A percentile compares a stretch with the other conserved stretches of the same genome.
These are phyloP conservation scores for Peucedramus taeniatus DNA, from an alignment of 2,113 vertebrate species.

Conservation along the genomic window DNA sequence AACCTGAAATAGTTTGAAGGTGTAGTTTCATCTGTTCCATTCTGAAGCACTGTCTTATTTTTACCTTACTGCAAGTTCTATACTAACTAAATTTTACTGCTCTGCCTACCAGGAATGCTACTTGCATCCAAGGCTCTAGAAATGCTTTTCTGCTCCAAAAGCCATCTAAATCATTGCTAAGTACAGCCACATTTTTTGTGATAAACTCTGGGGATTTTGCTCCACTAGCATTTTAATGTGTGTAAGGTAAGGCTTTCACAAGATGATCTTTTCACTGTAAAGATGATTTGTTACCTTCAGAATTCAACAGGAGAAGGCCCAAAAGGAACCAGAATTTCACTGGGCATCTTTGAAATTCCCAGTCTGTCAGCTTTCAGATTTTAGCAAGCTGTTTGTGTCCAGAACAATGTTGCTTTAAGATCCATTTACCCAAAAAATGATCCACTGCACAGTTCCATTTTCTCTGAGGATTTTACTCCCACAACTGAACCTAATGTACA, in stretches of 20 bases:
- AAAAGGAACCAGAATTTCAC: neutral
- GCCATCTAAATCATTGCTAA: neutral
- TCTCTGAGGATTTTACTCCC: neutral
- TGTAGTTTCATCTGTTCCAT: neutral
- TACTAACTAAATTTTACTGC: neutral
- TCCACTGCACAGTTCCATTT: neutral
- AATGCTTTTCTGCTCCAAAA: neutral
- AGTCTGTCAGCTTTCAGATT: neutral
- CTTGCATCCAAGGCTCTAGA: neutral
- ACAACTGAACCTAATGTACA: neutral
- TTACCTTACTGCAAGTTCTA: neutral
- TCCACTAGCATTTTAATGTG: neutral
- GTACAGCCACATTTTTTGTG: neutral
- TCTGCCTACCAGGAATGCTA: neutral
- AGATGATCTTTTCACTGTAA: neutral
- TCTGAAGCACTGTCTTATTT: neutral
- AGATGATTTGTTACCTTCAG: neutral
- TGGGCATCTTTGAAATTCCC: neutral
- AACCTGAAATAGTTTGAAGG: neutral
- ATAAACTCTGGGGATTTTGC: neutral
- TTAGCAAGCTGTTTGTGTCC: neutral
- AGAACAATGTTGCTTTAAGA: neutral
- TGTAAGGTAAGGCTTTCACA: neutral
- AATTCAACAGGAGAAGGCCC: neutral
- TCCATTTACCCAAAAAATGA: neutral